Conservation (phyloP, 2,888 invertebrate genomes). For the Eupithecia pulchellata region DNA sequence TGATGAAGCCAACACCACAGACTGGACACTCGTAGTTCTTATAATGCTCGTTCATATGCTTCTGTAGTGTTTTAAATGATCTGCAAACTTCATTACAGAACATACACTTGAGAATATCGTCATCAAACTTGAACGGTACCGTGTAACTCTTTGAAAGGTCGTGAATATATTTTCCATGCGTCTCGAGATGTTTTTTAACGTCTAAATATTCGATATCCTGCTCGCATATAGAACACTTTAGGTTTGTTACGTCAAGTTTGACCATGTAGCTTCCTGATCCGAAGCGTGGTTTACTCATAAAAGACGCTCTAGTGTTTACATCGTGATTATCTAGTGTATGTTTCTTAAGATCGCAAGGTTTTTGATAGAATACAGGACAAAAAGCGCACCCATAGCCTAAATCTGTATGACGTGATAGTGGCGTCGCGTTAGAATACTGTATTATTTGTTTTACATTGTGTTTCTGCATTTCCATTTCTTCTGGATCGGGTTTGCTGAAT, state of each 20-base stretch:
- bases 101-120: conserved; percentile 37
- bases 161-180: background rate
- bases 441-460: conserved; percentile 58
- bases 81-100: conserved; percentile 36
- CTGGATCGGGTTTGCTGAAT: conserved; percentile 10
- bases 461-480: conserved; percentile 53
- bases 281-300: conserved; percentile 45
- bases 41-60: conserved; percentile 56
- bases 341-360: conserved; percentile 56
- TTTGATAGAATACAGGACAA: conserved; percentile 53
- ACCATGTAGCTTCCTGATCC: conserved; percentile 33
- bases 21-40: conserved; percentile 61
- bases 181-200: background rate
- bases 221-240: conserved; percentile 42
- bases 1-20: conserved; percentile 64
- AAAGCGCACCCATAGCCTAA: conserved; percentile 63
- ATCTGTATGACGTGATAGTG: conserved; percentile 53
- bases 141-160: background rate
- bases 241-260: conserved; percentile 64
- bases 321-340: conserved; percentile 58
- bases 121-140: conserved; percentile 40
- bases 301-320: conserved; percentile 43
- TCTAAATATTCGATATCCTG: background rate
- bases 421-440: conserved; percentile 64
- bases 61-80: conserved; percentile 37